phyloP scores from a whole-genome alignment of 2,888 invertebrate species.

The Limnephilus rhombicus region DNA sequence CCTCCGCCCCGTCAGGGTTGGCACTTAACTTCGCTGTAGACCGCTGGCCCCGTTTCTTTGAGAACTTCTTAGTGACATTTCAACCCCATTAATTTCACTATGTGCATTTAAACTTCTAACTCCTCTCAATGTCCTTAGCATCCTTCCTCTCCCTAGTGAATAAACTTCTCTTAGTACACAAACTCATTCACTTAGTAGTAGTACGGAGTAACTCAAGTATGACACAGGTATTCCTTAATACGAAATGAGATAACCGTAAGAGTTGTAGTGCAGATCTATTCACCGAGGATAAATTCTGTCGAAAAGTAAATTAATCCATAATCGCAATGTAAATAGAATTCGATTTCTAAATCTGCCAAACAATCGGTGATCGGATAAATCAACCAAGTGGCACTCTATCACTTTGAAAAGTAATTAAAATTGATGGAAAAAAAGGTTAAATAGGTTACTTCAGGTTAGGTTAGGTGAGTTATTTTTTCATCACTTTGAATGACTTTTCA shows the following conservation, averaged over 20 bases:
- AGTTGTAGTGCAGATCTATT: neutral
- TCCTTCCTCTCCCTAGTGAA: neutral
- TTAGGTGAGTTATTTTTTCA: no score
- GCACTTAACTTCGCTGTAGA: neutral
- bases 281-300: neutral
- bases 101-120: neutral
- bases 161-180: neutral
- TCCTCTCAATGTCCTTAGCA: neutral
- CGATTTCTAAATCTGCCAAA: no score
- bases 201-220: neutral
- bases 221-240: neutral
- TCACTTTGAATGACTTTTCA: no score
- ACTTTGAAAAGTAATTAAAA: no score
- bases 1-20: neutral
- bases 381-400: no score
- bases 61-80: neutral
- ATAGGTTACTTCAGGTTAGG: no score
- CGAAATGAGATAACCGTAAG: neutral
- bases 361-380: no score
- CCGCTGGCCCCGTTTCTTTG: neutral
- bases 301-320: neutral
- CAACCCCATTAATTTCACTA: neutral
- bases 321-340: no score
- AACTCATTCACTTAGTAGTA: neutral
- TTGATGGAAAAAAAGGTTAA: no score